These are phyloP conservation scores for Osedax fenrisi DNA, from an alignment of 2,888 invertebrate species.

Conservation along the genomic window DNA sequence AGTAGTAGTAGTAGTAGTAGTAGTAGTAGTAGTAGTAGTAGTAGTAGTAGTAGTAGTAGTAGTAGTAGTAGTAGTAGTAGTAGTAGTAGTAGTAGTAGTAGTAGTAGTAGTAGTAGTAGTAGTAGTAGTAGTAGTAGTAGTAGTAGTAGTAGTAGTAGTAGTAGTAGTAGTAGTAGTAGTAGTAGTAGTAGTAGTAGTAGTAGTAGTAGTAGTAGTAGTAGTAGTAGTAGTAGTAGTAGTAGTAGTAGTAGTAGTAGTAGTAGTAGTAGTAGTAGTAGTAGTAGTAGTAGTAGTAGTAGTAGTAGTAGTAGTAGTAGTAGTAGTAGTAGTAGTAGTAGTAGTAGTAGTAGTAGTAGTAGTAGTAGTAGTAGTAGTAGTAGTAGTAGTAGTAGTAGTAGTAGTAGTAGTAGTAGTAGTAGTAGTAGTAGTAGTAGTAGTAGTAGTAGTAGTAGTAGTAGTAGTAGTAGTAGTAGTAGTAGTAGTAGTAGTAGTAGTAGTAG, in stretches of 20 bases:
- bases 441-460: not conserved
- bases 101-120: conserved; percentile 4
- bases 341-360: conserved; percentile 4
- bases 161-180: conserved; percentile 4
- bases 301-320: conserved; percentile 6
- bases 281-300: conserved; percentile 2
- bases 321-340: conserved; percentile 3
- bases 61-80: conserved; percentile 4
- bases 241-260: conserved; percentile 3
- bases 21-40: conserved; percentile 8
- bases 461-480: not conserved
- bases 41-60: not conserved
- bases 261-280: not conserved
- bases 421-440: not conserved
- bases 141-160: not conserved
- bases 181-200: not conserved
- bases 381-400: conserved; percentile 4
- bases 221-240: not conserved
- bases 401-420: conserved; percentile 4
- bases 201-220: conserved; percentile 3
- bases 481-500: not conserved
- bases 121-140: conserved; percentile 11
- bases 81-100: not conserved
- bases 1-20: conserved; percentile 1
- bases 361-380: not conserved